Evolutionary conservation across 2,797 vertebrate genomes (phyloP).

Genomic region (Schizothorax lantsangensis): DNA sequence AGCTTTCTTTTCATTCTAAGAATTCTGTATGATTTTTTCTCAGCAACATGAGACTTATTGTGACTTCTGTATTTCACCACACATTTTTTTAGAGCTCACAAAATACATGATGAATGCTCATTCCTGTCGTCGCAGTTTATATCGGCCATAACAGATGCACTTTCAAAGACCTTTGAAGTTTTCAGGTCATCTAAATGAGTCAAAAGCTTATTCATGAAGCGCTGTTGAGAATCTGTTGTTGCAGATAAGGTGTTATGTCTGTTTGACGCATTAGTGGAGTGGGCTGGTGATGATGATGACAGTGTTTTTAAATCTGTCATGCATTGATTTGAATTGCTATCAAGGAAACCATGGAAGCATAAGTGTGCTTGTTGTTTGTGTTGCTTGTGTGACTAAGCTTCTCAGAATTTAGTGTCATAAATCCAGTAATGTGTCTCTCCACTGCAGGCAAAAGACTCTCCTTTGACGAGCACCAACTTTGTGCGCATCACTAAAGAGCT

Average conservation of each 20-base stretch:
- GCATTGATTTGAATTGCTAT: slow-evolving; percentile 16
- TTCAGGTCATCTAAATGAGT: slow-evolving; percentile 39
- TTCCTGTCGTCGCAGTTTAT: slow-evolving; percentile 13
- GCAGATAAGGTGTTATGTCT: slow-evolving; percentile 40
- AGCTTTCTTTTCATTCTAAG: not conserved
- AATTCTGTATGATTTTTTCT: not conserved
- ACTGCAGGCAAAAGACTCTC: slow-evolving; percentile 82
- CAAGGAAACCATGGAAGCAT: not conserved
- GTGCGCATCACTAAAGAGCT: slow-evolving; percentile 78
- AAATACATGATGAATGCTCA: not conserved
- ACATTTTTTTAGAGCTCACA: not conserved
- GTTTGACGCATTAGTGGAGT: slow-evolving; percentile 41
- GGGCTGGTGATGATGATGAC: slow-evolving; percentile 27
- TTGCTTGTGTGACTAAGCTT: not conserved
- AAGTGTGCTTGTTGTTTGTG: slow-evolving; percentile 19
- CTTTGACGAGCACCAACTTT: slow-evolving; percentile 79
- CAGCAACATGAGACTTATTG: not conserved
- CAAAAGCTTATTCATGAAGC: slow-evolving; percentile 38
- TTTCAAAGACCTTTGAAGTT: slow-evolving; percentile 45
- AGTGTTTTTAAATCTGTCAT: slow-evolving; percentile 2
- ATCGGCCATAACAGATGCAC: slow-evolving; percentile 6
- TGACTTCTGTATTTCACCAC: slow-evolving; percentile 1
- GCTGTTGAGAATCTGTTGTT: slow-evolving; percentile 31
- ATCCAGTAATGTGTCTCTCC: slow-evolving; percentile 26
- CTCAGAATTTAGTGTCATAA: slow-evolving; percentile 24